Base-by-base conservation (phyloP, 64 coral and sea anemone species). In the Montipora foliosa region DNA sequence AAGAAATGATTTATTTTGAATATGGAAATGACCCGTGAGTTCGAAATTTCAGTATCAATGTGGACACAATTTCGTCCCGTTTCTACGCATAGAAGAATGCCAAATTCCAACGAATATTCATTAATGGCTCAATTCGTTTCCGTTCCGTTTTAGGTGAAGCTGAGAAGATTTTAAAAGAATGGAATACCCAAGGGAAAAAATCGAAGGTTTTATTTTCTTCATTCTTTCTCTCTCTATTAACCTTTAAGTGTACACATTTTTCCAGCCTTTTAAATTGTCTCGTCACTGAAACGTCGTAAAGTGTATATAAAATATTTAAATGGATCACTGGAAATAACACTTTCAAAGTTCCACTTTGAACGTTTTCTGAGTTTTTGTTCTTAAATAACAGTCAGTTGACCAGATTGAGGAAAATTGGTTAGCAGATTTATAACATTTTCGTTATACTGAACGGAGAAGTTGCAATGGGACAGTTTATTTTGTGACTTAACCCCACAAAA, bases 121-220 rank as follows among this genome's bases (percentile, higher is more conserved):
- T 76, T 17, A 83, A 96, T 91, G 47, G 49, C 53, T 78, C 62
- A 15, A 86, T 84, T 83, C 67, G 71, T 21, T 77, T 94, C 78
- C 37, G 5, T 95, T 67, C 69, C 10, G 11, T 58, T 64, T 55
- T 50, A 98, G 96, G 79, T 46, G 92, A 91, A 86, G 96, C 88
- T 37, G 93, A 95, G 11, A 74, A 89, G 37, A 48, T 95, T 53
- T 79, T 98, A 22, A 94, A 95, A 67, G 88, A 92, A 45, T 98
- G 96, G 96, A 98, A 74, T 76, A 79, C 85, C 52, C 93, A 92
- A 49, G 84, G 92, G 48, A 95, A 88, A 13, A 95, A 84, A 77
- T 89, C 83, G 19, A 98, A 98, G 93, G 96, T 98, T 92, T 83
- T 93, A 71, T 80, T 8, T 66, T 29, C 20, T 5, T 61, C 19